Base-by-base conservation (phyloP, 2,888 invertebrate genomes). In the Stenoptilia bipunctidactyla region DNA sequence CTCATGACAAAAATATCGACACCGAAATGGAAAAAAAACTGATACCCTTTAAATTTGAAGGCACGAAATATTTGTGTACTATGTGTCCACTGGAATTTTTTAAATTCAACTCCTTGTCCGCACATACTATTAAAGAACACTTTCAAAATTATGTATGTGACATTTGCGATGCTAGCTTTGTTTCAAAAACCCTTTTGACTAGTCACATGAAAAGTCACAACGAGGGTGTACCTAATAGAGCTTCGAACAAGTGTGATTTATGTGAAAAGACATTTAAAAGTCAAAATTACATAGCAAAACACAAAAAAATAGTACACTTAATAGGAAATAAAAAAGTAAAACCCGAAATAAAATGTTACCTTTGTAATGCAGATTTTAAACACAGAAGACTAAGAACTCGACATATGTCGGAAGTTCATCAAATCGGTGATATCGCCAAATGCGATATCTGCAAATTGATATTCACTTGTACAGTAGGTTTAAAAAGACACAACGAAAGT, bases 121-220 rank as follows among this genome's bases (percentile, higher is more conserved):
- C 33, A 13, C 35, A 35, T 13, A 15, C 9, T 13, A 35, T n/a
- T 13, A 15, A 35, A 33, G 33, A n/a, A 35, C 35, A 35, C 13
- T 13, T 9, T 10, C 3, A 10, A 9, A 35, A 15, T 56, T 55
- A 13, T 67, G 68, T 44, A 58, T 61, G 56, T 55, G 58, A 35
- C 61, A 57, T 37, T 67, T 68, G 43, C 56, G 30, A 12, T 12
- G 2, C n/a, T 30, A n/a, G n/a, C 12, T 30, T 30, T 12, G 2
- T 30, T 8, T 8, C 30, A 30, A 30, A 30, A n/a, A n/a, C 10
- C 30, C 2, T 9, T 12, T 30, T 8, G n/a, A 30, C 2, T n/a
- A n/a, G n/a, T n/a, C n/a, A n/a, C n/a, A n/a, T n/a, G n/a, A n/a
- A n/a, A n/a, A n/a, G n/a, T n/a, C n/a, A n/a, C n/a, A n/a, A n/a